Evolutionary conservation across 2,113 vertebrate species (phyloP), one percentile per base, ranked within the genome.

Genomic region (Kobus ellipsiprymnus): DNA sequence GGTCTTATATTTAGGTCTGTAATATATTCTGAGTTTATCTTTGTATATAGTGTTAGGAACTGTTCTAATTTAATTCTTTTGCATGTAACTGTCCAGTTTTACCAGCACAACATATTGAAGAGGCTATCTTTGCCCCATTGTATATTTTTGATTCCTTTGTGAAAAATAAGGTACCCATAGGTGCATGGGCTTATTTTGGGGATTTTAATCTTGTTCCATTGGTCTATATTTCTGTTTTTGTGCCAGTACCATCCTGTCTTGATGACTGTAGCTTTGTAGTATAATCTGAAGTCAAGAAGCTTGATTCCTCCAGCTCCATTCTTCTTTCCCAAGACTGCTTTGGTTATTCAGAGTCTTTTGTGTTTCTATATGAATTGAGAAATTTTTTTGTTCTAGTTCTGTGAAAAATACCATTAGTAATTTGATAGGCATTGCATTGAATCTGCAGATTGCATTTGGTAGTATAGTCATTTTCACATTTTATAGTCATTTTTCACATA

Each of bases 151-250:
- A 36, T 36, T 71, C 64, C 64, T 71, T 21, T 71, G 33, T 71
- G 33, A 36, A 71, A 71, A 71, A 71, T 36, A 71, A 71, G n/a
- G 4, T 11, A 71, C 64, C n/a, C n/a, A 71, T 36, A 71, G 64
- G 17, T 21, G 17, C n/a, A 71, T 71, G 16, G 17, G 64, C 36
- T 71, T 71, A 36, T 21, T 36, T 71, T 21, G 0, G 64, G 9
- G 17, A 10, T 71, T 71, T 71, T 71, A 5, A 36, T 36, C 64
- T 67, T 67, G 64, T 36, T 71, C n/a, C 5, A 71, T 71, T 71
- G 17, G n/a, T 71, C 64, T 36, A 21, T 71, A 36, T 71, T 71
- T 71, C 17, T 36, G 17, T 36, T 36, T 71, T 71, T 71, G n/a
- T 71, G 64, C 64, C 64, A 36, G 64, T 3, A 36, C n/a, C n/a